A percentile compares a stretch with the other conserved stretches of the same genome.
Evolutionary conservation across 2,113 vertebrate species (phyloP).

Genomic region (Strigops habroptila): DNA sequence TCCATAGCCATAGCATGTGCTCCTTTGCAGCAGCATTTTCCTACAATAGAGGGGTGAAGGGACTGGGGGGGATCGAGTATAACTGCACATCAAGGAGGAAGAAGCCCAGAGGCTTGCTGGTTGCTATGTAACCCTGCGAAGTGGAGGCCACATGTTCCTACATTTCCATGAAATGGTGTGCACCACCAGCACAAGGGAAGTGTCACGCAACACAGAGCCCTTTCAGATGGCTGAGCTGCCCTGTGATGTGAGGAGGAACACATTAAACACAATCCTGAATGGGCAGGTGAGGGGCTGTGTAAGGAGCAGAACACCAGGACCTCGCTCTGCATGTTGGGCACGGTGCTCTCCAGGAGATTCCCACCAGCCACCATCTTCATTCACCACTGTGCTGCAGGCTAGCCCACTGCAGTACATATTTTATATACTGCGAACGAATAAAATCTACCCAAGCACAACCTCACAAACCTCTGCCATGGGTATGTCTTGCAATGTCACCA

Average conservation of each 20-base stretch:
- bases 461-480: neutral
- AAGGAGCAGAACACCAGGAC: neutral
- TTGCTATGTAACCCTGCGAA: neutral
- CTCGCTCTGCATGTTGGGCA: rapidly evolving
- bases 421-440: neutral
- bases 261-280: rapidly evolving
- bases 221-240: neutral
- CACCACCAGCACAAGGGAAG: neutral
- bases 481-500: neutral
- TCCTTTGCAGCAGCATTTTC: neutral
- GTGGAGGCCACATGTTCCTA: neutral
- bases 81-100: neutral
- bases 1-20: neutral
- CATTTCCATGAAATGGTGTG: rapidly evolving
- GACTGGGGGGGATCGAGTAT: neutral
- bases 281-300: neutral
- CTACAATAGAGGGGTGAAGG: neutral
- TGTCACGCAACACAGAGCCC: rapidly evolving
- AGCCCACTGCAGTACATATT: neutral
- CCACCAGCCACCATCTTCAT: neutral
- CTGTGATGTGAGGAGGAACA: rapidly evolving
- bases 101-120: neutral
- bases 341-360: rapidly evolving
- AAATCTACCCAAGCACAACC: neutral
- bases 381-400: rapidly evolving